Conservation (phyloP, 2,888 invertebrate genomes). For the Melinaea menophilus region DNA sequence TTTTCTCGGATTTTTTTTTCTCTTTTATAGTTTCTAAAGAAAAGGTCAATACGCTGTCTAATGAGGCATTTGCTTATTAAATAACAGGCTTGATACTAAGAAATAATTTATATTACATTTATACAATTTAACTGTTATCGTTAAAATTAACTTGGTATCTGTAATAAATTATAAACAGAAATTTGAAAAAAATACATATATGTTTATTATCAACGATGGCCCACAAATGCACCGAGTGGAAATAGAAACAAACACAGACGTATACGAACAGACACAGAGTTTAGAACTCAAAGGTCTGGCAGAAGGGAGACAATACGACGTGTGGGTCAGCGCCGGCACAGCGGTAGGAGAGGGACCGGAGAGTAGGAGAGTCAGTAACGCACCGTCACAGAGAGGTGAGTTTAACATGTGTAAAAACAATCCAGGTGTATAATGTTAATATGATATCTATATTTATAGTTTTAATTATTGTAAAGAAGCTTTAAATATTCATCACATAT, state of each 20-base stretch:
- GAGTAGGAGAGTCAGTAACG: conserved; percentile 70
- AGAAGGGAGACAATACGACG: conserved; percentile 79
- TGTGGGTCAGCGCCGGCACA: conserved; percentile 82
- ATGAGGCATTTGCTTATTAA: neutral
- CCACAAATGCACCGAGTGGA: conserved; percentile 63
- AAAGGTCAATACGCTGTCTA: neutral
- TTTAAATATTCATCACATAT: too few relatives aligned
- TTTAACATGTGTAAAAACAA: too few relatives aligned
- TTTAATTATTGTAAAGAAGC: too few relatives aligned
- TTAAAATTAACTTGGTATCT: too few relatives aligned
- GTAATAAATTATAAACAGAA: too few relatives aligned
- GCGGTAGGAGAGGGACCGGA: conserved; percentile 78
- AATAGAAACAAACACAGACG: conserved; percentile 48
- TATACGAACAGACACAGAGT: conserved; percentile 65
- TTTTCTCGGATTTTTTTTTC: neutral
- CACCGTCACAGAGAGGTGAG: conserved; percentile 74
- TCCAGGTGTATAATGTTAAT: too few relatives aligned
- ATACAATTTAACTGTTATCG: neutral
- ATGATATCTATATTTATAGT: too few relatives aligned
- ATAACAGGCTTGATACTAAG: neutral
- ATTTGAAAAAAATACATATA: too few relatives aligned
- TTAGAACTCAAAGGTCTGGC: conserved; percentile 74
- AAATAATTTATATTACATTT: too few relatives aligned
- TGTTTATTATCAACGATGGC: conserved; percentile 44
- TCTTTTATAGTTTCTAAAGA: conserved; percentile 1